Evolutionary conservation across 2,888 invertebrate species (phyloP).

Genomic region (Carabus problematicus): DNA sequence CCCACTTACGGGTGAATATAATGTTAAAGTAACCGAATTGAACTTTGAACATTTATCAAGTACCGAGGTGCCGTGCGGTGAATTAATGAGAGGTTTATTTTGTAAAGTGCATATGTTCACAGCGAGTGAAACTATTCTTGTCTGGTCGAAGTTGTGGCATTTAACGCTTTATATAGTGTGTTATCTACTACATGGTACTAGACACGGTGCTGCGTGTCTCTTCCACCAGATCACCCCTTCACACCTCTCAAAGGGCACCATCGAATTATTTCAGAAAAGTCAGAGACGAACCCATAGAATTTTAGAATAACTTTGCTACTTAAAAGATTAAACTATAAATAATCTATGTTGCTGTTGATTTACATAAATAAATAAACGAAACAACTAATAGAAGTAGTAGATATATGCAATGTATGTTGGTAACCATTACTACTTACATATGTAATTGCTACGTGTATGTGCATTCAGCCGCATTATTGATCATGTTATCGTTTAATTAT

Average conservation of each 20-base stretch:
- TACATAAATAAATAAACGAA: too few species aligned
- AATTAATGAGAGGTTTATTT: conserved; percentile 11
- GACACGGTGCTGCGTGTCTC: conserved; percentile 35
- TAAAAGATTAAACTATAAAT: too few species aligned
- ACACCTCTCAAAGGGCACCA: background rate
- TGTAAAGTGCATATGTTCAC: background rate
- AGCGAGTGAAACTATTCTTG: conserved; percentile 19
- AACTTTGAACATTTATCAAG: background rate
- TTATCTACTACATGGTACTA: conserved; percentile 39
- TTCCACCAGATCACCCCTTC: conserved; percentile 22
- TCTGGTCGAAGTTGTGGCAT: conserved; percentile 25
- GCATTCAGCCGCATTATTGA: too few species aligned
- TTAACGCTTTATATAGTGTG: conserved; percentile 41
- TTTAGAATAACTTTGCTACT: background rate
- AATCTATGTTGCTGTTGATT: too few species aligned
- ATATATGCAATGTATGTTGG: too few species aligned
- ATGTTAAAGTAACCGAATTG: background rate
- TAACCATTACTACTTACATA: too few species aligned
- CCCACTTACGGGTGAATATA: background rate
- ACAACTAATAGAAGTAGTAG: too few species aligned
- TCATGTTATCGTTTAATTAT: too few species aligned
- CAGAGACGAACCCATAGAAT: conserved; percentile 27
- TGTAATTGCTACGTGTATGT: too few species aligned
- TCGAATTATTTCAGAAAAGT: conserved; percentile 22
- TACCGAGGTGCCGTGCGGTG: background rate